Percentiles rank a stretch among this genome's conserved stretches.
phyloP scores from a whole-genome alignment of 2,113 vertebrate genomes.

The Microcebus murinus region DNA sequence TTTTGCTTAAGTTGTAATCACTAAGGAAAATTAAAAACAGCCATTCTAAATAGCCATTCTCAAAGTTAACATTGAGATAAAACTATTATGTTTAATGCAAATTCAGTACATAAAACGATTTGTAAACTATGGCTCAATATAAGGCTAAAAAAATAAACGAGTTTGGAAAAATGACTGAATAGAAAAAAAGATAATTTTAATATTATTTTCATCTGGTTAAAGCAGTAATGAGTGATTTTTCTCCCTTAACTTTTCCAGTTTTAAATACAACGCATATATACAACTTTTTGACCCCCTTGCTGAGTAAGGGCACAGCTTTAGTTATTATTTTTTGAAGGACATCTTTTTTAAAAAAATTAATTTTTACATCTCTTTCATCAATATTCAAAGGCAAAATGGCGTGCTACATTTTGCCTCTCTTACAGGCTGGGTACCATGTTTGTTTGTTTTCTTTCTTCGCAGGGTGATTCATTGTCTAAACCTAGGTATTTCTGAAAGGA shows the following conservation, averaged over 20 bases:
- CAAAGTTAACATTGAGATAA: constrained; percentile 1
- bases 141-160: not conserved
- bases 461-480: not conserved
- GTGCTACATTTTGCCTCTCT: not conserved
- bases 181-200: not conserved
- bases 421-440: not conserved
- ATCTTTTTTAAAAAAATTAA: not conserved
- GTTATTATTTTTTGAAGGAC: not conserved
- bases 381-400: not conserved
- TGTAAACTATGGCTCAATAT: not conserved
- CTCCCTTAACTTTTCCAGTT: not conserved
- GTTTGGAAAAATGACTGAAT: not conserved
- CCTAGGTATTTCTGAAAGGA: not conserved
- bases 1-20: not conserved
- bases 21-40: constrained; percentile 15
- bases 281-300: not conserved
- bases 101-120: not conserved
- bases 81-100: constrained; percentile 7
- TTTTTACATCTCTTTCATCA: not conserved
- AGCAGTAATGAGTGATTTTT: not conserved
- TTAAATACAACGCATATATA: not conserved
- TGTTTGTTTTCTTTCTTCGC: not conserved
- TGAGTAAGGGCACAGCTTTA: not conserved
- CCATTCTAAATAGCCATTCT: not conserved
- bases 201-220: not conserved